Conservation (phyloP, 2,888 invertebrate species). For the Trachelus iudaicus region DNA sequence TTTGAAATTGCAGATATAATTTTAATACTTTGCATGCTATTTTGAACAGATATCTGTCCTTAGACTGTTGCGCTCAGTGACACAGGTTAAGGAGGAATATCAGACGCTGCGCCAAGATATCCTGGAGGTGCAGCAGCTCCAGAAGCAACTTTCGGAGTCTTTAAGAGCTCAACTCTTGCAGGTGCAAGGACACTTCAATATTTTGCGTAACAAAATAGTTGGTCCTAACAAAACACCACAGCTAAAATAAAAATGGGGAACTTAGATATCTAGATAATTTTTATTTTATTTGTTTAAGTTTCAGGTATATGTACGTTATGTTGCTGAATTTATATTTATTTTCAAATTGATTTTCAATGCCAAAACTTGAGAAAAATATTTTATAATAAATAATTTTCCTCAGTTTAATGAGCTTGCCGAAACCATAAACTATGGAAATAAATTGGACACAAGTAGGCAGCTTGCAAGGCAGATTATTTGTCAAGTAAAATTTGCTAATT, state of each 20-base stretch:
- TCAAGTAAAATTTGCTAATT: neutral
- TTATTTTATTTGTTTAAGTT: neutral
- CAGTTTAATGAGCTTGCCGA: neutral
- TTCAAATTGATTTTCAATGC: neutral
- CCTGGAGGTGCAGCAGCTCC: constrained; percentile 82
- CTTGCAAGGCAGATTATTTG: neutral
- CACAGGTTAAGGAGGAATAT: constrained; percentile 80
- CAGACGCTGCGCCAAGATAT: constrained; percentile 82
- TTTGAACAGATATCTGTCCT: constrained; percentile 74
- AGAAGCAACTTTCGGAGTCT: constrained; percentile 81
- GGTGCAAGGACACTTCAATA: constrained; percentile 81
- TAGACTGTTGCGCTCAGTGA: constrained; percentile 80
- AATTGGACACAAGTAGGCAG: neutral
- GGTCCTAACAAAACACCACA: constrained; percentile 58
- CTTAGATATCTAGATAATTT: neutral
- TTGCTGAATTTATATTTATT: neutral
- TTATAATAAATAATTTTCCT: neutral
- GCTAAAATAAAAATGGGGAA: constrained; percentile 43
- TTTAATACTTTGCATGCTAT: neutral
- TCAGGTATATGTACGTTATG: neutral
- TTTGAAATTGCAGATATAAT: neutral
- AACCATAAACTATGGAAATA: neutral
- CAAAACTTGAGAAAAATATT: neutral
- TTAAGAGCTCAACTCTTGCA: constrained; percentile 77
- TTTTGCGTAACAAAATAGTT: constrained; percentile 77